Evolutionary conservation across 1,140 invertebrate genomes (phyloP), one percentile per base, ranked within the genome.

Genomic region (Agrypnia vestita): DNA sequence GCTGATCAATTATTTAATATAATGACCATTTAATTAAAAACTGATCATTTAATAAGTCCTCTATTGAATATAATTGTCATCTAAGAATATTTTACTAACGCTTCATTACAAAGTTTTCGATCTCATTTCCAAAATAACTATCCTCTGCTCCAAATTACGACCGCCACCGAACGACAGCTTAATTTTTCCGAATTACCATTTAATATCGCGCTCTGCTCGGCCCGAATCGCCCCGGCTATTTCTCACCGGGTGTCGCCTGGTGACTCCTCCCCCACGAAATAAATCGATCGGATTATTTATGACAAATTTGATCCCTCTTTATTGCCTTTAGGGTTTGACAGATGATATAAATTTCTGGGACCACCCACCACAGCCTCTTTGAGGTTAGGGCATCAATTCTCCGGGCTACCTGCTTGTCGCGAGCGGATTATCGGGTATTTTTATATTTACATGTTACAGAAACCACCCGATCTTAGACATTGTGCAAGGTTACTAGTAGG

Each of bases 281-380:
- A 78, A 74, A 81, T 81, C 80, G 80, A 78, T 81, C 80, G 59
- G 75, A 78, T 78, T 81, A 74, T 67, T 78, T 77, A 69, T 59
- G 80, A 78, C 80, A 79, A 82, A 78, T 82, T 78, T 67, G 61
- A 82, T 61, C 59, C 35, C 43, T 46, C 55, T 76, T 56, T 76
- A 76, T 19, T 46, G 73, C 19, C 56, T 59, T 46, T 76, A 13
- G 56, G 72, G 19, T 13, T 13, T 74, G 53, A 74, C 72, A 25
- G 15, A 55, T 74, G 15, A 55, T 35, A 49, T 72, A 49, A 19
- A 47, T 64, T 64, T 64, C 43, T 64, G 10, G 21, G 61, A 6
- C 61, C 61, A 64, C 61, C 61, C 61, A 64, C 61, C 35, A 64
- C 13, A 64, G n/a, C 43, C 35, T n/a, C 61, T 1, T 35, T 64